Evolutionary conservation across 1,140 invertebrate genomes (phyloP).

Genomic region (Nephotettix cincticeps): DNA sequence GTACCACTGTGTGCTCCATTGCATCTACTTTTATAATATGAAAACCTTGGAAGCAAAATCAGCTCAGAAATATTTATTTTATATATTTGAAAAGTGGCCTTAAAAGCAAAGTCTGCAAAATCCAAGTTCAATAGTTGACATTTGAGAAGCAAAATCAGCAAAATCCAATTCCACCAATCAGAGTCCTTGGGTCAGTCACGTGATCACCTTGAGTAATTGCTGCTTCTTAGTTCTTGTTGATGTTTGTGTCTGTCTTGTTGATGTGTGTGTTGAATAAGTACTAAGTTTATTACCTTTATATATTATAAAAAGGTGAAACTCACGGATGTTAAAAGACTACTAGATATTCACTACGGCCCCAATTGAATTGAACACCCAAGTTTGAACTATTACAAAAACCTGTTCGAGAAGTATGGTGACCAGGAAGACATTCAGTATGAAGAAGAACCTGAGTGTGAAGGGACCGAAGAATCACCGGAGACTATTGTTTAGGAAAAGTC

Average conservation of each 20-base stretch:
- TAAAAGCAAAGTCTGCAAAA: constrained; percentile 25
- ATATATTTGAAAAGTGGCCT: constrained; percentile 17
- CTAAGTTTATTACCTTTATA: neutral
- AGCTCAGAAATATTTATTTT: constrained; percentile 10
- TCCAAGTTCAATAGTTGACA: too few species aligned
- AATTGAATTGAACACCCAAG: neutral
- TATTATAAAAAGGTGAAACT: neutral
- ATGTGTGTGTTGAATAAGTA: neutral
- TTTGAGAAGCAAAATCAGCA: constrained; percentile 22
- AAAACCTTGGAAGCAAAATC: neutral
- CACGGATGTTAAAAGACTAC: neutral
- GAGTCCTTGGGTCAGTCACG: neutral
- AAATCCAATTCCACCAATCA: constrained; percentile 27
- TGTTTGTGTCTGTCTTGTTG: neutral
- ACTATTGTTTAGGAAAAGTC: neutral
- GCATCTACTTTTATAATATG: neutral
- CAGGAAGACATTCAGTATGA: neutral
- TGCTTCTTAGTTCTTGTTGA: neutral
- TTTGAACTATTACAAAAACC: neutral
- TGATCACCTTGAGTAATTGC: neutral
- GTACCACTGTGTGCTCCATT: neutral
- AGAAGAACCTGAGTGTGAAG: neutral
- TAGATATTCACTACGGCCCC: neutral
- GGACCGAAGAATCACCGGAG: neutral
- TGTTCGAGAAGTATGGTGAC: neutral